A percentile compares a stretch with the other conserved stretches of the same genome.
These are phyloP conservation scores for Xiphias gladius DNA, from an alignment of 2,113 vertebrate species.

Conservation along the genomic window DNA sequence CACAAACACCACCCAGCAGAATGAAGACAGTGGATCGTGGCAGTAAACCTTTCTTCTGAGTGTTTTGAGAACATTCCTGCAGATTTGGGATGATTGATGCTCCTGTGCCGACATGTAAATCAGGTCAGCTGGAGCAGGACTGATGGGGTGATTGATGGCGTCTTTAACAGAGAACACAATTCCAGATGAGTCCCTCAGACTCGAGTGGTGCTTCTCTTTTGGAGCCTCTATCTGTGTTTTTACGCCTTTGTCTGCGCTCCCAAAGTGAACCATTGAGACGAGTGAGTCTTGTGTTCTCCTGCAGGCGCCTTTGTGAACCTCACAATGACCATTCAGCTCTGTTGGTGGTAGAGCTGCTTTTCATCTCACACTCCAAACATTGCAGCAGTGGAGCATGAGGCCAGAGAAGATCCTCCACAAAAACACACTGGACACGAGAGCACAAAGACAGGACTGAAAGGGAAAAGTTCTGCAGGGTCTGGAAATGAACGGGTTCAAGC, in stretches of 20 bases:
- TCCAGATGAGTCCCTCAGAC: conserved; percentile 73
- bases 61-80: conserved; percentile 21
- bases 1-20: neutral
- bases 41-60: neutral
- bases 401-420: conserved; percentile 44
- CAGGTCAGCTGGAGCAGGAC: conserved; percentile 36
- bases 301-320: conserved; percentile 68
- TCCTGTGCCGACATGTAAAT: conserved; percentile 46
- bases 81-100: conserved; percentile 64
- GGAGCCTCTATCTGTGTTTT: conserved; percentile 63
- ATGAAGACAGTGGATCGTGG: neutral
- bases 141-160: conserved; percentile 80
- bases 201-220: conserved; percentile 63
- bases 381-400: conserved; percentile 57
- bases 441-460: neutral
- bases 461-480: neutral
- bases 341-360: conserved; percentile 74
- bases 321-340: conserved; percentile 82
- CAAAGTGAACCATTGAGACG: conserved; percentile 80
- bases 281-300: conserved; percentile 75
- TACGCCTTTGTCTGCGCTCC: conserved; percentile 72
- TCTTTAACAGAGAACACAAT: conserved; percentile 68
- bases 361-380: conserved; percentile 44
- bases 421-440: neutral
- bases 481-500: neutral